Evolutionary conservation across 2,113 vertebrate genomes (phyloP).

Genomic region (Ornithorhynchus anatinus): DNA sequence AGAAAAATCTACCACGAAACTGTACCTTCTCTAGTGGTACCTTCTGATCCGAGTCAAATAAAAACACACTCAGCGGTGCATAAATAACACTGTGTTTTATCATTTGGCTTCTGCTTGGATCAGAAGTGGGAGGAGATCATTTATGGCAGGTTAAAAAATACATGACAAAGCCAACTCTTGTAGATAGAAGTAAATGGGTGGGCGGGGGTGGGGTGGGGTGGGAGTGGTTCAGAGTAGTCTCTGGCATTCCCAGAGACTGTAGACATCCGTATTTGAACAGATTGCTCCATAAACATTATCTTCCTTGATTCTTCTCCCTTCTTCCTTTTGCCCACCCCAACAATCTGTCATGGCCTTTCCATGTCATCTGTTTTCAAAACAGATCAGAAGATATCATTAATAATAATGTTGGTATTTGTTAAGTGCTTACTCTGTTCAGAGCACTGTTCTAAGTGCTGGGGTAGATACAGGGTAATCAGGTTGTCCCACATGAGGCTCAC

Average conservation of each 20-base stretch:
- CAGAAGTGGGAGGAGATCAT: not conserved
- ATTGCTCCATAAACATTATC: not conserved
- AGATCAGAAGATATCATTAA: not conserved
- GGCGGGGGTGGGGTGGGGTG: too few species aligned
- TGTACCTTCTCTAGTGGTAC: accelerated
- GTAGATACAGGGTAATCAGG: too few species aligned
- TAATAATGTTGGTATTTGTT: too few species aligned
- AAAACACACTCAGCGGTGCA: not conserved
- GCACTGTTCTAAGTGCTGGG: too few species aligned
- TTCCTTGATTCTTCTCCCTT: not conserved
- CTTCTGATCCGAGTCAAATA: conserved; percentile 9
- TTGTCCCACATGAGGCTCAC: too few species aligned
- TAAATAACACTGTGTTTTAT: not conserved
- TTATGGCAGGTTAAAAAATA: not conserved
- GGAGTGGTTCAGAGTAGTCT: not conserved
- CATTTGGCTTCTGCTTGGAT: not conserved
- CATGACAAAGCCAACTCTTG: not conserved
- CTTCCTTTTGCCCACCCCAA: conserved; percentile 1
- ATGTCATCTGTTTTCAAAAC: conserved; percentile 6
- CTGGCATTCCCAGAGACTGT: not conserved
- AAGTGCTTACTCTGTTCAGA: too few species aligned
- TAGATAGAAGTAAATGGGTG: not conserved
- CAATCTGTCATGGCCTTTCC: not conserved
- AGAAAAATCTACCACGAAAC: not conserved
- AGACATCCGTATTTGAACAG: not conserved